These are phyloP conservation scores for Rhynchonema sp. DNA, from an alignment of 2,888 invertebrate species.

Conservation along the genomic window DNA sequence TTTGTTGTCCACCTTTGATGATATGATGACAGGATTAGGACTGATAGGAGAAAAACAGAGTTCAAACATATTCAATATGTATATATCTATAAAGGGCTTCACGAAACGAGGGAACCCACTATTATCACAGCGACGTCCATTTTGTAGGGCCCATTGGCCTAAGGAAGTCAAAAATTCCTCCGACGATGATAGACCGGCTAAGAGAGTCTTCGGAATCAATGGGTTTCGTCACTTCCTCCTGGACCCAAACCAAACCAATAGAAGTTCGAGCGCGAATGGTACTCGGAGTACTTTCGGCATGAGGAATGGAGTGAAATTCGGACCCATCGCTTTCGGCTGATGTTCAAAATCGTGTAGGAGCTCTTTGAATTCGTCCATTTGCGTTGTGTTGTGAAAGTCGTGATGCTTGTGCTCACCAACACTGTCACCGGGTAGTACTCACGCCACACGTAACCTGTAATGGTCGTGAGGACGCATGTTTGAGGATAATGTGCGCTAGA, in stretches of 20 bases:
- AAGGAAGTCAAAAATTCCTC: not conserved
- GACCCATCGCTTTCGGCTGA: constrained; percentile 8
- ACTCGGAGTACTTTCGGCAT: constrained; percentile 9
- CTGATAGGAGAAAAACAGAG: no score
- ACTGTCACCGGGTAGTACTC: constrained; percentile 10
- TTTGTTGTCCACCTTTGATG: not conserved
- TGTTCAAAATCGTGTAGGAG: constrained; percentile 10
- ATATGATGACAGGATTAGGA: no score
- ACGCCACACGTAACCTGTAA: not conserved
- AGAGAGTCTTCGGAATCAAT: not conserved
- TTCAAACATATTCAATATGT: no score
- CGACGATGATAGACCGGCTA: not conserved
- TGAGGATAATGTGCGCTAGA: no score
- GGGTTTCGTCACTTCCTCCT: no score
- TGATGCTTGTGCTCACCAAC: constrained; percentile 10
- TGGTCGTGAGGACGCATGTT: no score
- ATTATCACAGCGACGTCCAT: not conserved
- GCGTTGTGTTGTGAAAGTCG: constrained; percentile 1
- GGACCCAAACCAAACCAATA: no score
- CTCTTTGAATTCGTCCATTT: constrained; percentile 1
- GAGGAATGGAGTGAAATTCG: constrained; percentile 8
- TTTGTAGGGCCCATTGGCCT: not conserved
- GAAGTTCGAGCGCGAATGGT: not conserved
- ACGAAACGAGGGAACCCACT: no score
- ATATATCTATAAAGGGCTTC: no score